These are phyloP conservation scores for Tautogolabrus adspersus DNA, from an alignment of 2,113 vertebrate species.

Conservation along the genomic window DNA sequence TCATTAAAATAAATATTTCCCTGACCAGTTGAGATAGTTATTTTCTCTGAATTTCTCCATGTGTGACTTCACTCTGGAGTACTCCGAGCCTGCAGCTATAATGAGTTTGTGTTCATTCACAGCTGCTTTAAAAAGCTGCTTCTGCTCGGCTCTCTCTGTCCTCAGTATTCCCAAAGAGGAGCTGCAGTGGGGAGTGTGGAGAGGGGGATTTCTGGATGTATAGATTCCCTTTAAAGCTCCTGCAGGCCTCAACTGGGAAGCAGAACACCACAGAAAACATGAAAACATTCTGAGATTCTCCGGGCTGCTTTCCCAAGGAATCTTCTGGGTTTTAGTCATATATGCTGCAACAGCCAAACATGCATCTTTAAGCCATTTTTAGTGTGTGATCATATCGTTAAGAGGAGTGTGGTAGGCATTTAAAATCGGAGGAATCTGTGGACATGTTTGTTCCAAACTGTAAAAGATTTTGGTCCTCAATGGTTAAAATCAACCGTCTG, in stretches of 20 bases:
- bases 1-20: background rate
- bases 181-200: background rate
- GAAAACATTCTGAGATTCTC: background rate
- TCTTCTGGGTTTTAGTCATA: background rate
- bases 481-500: too few species aligned
- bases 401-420: background rate
- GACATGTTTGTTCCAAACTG: too few species aligned
- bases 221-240: constrained; percentile 28
- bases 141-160: background rate
- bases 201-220: background rate
- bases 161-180: background rate
- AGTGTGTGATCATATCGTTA: background rate
- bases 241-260: constrained; percentile 5
- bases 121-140: background rate
- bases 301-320: background rate
- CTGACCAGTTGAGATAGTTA: background rate
- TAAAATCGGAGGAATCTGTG: too few species aligned
- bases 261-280: background rate
- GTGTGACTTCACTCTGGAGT: background rate
- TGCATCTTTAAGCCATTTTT: background rate
- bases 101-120: background rate
- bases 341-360: background rate
- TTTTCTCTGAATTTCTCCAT: background rate
- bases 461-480: too few species aligned
- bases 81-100: background rate